Base-by-base conservation (phyloP, 2,113 vertebrate species). In the Raja brachyura region DNA sequence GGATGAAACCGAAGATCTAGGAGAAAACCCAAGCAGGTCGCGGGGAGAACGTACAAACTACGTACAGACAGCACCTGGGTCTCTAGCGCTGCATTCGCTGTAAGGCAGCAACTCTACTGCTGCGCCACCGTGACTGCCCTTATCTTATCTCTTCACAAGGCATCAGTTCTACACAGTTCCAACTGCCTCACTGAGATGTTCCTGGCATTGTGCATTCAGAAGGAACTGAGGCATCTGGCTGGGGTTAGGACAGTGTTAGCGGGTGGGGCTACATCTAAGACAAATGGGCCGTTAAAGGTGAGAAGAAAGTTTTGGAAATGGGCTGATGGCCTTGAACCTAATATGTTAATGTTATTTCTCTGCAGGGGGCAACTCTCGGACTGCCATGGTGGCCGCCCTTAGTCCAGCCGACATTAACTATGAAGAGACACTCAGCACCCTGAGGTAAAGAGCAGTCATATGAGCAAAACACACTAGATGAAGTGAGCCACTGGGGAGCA, bases 401-500 rank as follows among this genome's bases (percentile, higher is more conserved):
- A 99, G 98, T 94, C 98, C 98, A 2, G 98, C 98, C 0, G 98
- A 99, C 93, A 98, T 99, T 95, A 99, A 99, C 96, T 99, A 99
- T 0, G 99, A 99, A 0, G 99, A 99, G 96, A 99, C 99, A 0
- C 98, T 99, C 93, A 99, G 98, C 95, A 99, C 99, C 0, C 97
- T 99, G 95, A 98, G 99, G 98, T 99, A 96, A 83, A 94, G 59
- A 63, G 14, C 93, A 92, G 68, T 16, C 25, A 9, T 68, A 8
- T 18, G n/a, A 70, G 4, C 10, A 68, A 48, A 0, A 39, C 0
- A 31, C 31, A 39, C 39, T 31, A n/a, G 59, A 66, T n/a, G 83
- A 1, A 66, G 83, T 8, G 28, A 3, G 22, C 4, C 7, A 0
- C 5, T 77, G 75, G 11, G 59, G n/a, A 28, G 28, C 31, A 39